Evolutionary conservation across 2,888 invertebrate species (phyloP).

Genomic region (Opisthograptis luteolata): DNA sequence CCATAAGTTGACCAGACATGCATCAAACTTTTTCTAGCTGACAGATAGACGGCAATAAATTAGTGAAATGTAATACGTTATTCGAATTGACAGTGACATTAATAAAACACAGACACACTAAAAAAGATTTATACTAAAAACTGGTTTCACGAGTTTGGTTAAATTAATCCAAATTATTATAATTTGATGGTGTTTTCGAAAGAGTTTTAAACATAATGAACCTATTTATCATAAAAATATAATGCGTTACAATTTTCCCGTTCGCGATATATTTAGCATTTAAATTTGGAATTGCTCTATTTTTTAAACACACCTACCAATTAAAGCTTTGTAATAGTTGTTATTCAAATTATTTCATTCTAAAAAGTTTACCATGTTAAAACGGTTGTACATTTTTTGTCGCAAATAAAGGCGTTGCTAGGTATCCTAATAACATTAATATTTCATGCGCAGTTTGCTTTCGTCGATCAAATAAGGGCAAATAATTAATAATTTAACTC

Average conservation of each 20-base stretch:
- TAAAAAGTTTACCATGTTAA: too few relatives aligned
- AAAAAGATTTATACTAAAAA: slow-evolving; percentile 9
- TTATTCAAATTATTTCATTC: too few relatives aligned
- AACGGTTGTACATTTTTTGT: too few relatives aligned
- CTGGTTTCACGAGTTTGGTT: slow-evolving; percentile 12
- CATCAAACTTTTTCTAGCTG: slow-evolving; percentile 8
- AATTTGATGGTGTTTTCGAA: slow-evolving; percentile 23
- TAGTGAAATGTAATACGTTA: slow-evolving; percentile 27
- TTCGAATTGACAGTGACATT: slow-evolving; percentile 27
- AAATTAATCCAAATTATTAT: slow-evolving; percentile 29
- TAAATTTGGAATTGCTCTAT: neutral
- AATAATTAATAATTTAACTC: too few relatives aligned
- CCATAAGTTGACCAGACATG: slow-evolving; percentile 7
- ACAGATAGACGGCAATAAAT: slow-evolving; percentile 13
- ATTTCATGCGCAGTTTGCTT: too few relatives aligned
- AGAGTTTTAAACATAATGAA: slow-evolving; percentile 17
- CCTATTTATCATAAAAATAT: slow-evolving; percentile 1
- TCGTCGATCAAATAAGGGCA: too few relatives aligned
- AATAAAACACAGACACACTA: slow-evolving; percentile 22
- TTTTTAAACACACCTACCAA: neutral
- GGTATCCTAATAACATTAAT: too few relatives aligned
- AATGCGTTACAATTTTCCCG: neutral
- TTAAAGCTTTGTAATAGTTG: too few relatives aligned
- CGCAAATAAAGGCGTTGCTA: too few relatives aligned
- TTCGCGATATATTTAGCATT: neutral